Evolutionary conservation across 2,888 invertebrate species (phyloP), one percentile per base, ranked within the genome.

Genomic region (Caenorhabditis sp.): DNA sequence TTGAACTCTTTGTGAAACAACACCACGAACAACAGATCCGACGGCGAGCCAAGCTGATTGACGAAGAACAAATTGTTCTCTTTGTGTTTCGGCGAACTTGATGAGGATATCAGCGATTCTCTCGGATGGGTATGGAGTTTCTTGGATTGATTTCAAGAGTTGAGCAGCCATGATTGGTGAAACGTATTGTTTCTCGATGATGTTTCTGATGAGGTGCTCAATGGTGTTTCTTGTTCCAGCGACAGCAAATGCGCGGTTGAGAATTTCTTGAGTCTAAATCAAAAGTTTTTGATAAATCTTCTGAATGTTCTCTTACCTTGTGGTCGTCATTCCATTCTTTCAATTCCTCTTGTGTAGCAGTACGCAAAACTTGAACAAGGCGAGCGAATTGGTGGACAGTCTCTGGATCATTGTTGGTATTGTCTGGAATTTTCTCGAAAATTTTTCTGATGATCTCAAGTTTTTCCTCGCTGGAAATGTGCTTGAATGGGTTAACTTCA

Each of bases 211-310:
- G 63, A 83, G 62, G 52, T 80, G 74, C 54, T 82, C 74, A 53
- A 84, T 64, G 63, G 79, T 78, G 71, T 73, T 70, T 59, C 72
- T 72, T 49, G 84, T 81, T 66, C 82, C 84, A 56, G 84, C 82
- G 50, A 78, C 52, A 50, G 83, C 84, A 21, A 80, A 59, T 17
- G 78, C 73, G 56, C 71, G 73, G 36, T 68, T 67, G 36, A 84
- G 69, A 49, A 86, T 21, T 25, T 69, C 64, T 66, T 75, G 72
- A 38, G 70, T 59, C 70, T 70, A 64, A 78, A 57, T 59, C 56
- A 27, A n/a, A 1, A 25, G 2, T 25, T 5, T 36, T 36, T 10
- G n/a, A 64, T 10, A 43, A 43, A 43, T 43, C n/a, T n/a, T n/a
- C 5, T 12, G 3, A 17, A 43, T 43, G 3, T 38, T 74, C 56